Evolutionary conservation across 2,113 vertebrate species (phyloP), one percentile per base, ranked within the genome.

Genomic region (Chaetodon auriga): DNA sequence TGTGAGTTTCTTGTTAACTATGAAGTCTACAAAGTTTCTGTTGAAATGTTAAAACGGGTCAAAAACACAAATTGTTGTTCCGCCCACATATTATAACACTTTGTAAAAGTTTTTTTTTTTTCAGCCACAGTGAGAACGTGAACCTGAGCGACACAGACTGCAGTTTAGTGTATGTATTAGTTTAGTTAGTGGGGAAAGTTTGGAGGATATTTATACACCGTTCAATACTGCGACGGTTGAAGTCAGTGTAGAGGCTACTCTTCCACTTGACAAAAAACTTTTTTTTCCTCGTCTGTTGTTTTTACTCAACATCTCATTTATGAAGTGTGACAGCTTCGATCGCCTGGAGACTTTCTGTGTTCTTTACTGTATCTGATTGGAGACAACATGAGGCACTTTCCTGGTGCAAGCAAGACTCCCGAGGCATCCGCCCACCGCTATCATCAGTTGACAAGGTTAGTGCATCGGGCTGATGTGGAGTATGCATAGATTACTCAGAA

Each of bases 381-480:
- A 92, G 87, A 86, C 80, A 65, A 72, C 73, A 71, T 55, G 41
- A 90, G 86, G 92, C 83, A 69, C 74, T 68, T 78, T 30, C 71
- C 51, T 69, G 36, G 57, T 77, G 87, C 81, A 88, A 78, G 82
- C 83, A 65, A 82, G 83, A 78, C 81, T 88, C 82, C 68, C 0
- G 82, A 89, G 83, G 84, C 75, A 0, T 68, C 87, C 87, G 68
- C 90, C 90, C 88, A 93, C 91, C 55, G 73, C 81, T 53, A 43
- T 48, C 66, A 83, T 72, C 73, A 73, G 76, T 75, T 82, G 80
- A 88, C 62, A 82, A 65, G 78, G 79, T 79, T 75, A 81, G 63
- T 23, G 69, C 58, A 51, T 79, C 65, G 84, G 86, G 45, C 72
- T 48, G 19, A 30, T 74, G 79, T 41, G 8, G 25, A 49, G 41